phyloP scores from a whole-genome alignment of 2,888 invertebrate species.

The Drosophila prostipennis region DNA sequence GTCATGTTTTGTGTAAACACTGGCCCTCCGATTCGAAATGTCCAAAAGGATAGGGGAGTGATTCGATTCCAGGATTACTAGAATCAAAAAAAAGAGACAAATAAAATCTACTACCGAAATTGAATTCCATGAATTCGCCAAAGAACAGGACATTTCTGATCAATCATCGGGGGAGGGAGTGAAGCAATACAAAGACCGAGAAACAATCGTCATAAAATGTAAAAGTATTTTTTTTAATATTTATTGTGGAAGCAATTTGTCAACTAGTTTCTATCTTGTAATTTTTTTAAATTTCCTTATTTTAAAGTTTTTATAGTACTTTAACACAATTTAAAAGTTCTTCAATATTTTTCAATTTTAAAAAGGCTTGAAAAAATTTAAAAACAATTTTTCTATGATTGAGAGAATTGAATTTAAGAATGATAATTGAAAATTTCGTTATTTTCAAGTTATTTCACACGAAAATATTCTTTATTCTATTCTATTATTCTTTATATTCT shows the following conservation, averaged over 20 bases:
- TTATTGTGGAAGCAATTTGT: constrained; percentile 6
- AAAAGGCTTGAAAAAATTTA: too few species aligned
- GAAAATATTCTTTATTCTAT: too few species aligned
- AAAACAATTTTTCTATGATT: too few species aligned
- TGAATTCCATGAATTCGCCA: constrained; percentile 26
- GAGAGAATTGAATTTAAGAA: too few species aligned
- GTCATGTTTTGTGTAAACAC: constrained; percentile 73
- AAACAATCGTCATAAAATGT: constrained; percentile 16
- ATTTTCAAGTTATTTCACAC: too few species aligned
- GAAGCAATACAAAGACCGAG: not conserved
- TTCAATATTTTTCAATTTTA: too few species aligned
- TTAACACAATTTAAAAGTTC: too few species aligned
- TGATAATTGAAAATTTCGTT: too few species aligned
- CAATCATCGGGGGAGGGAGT: constrained; percentile 13
- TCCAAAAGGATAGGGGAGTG: constrained; percentile 3
- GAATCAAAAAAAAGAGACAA: constrained; percentile 17
- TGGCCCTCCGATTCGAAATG: constrained; percentile 27
- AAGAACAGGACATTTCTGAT: constrained; percentile 28
- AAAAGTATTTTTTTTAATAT: not conserved
- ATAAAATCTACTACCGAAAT: constrained; percentile 10
- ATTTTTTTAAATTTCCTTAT: too few species aligned
- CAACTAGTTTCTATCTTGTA: constrained; percentile 4
- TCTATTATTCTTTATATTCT: too few species aligned
- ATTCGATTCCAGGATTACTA: constrained; percentile 12
- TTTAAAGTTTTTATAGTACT: too few species aligned